Evolutionary conservation across 1,140 invertebrate genomes (phyloP).

Genomic region (Gryon sp.): DNA sequence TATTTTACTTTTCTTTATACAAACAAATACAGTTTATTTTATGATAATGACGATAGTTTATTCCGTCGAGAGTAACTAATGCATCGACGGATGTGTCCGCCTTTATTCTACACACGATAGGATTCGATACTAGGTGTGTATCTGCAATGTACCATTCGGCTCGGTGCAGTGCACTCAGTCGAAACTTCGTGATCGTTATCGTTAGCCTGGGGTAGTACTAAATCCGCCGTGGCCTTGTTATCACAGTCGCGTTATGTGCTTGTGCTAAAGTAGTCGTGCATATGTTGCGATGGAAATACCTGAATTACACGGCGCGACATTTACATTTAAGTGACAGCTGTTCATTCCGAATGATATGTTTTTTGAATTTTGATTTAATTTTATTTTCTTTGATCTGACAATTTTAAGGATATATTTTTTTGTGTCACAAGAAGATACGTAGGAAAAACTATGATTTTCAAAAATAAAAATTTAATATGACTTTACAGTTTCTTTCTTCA

Average conservation of each 20-base stretch:
- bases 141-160: conserved; percentile 31
- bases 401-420: too few species aligned
- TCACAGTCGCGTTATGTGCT: conserved; percentile 34
- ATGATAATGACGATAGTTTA: conserved; percentile 7
- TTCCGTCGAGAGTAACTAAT: conserved; percentile 25
- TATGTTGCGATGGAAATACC: conserved; percentile 25
- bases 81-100: conserved; percentile 13
- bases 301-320: conserved; percentile 30
- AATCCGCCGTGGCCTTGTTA: conserved; percentile 43
- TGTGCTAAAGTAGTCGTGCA: conserved; percentile 41
- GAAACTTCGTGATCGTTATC: conserved; percentile 57
- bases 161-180: conserved; percentile 19
- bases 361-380: conserved; percentile 7
- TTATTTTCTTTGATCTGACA: too few species aligned
- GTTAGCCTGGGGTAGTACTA: conserved; percentile 32
- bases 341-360: not conserved
- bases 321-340: conserved; percentile 34
- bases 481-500: too few species aligned
- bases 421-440: too few species aligned
- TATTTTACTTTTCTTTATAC: conserved; percentile 1
- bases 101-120: conserved; percentile 16
- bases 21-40: conserved; percentile 19
- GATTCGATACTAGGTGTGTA: conserved; percentile 22
- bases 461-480: too few species aligned
- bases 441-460: too few species aligned